Conservation (phyloP, 2,797 vertebrate species). For the Carduelis carduelis region DNA sequence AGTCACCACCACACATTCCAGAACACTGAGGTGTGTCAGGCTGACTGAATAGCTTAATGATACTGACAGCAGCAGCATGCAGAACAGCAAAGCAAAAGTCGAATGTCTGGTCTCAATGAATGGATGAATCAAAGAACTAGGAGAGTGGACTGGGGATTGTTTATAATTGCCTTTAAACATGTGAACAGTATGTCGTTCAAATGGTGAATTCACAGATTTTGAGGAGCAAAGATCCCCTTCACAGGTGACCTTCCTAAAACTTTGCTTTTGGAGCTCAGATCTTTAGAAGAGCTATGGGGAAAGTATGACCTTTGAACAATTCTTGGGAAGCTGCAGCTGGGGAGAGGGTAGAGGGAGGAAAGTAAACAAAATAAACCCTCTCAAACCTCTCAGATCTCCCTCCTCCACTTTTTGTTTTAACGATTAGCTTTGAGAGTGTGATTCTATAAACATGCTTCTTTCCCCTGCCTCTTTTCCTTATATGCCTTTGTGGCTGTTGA, state of each 20-base stretch:
- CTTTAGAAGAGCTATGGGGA: not conserved
- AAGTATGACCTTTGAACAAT: not conserved
- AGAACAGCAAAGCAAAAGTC: not conserved
- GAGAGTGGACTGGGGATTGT: not conserved
- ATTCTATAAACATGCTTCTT: not conserved
- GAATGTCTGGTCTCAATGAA: not conserved
- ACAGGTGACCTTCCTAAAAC: not conserved
- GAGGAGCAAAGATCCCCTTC: not conserved
- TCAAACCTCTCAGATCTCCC: not conserved
- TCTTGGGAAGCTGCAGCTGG: not conserved
- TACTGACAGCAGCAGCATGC: not conserved
- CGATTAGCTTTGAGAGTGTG: constrained; percentile 4
- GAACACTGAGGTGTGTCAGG: not conserved
- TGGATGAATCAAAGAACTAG: not conserved
- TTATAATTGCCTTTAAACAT: not conserved
- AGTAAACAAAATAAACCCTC: not conserved
- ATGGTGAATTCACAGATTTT: not conserved
- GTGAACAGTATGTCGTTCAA: not conserved
- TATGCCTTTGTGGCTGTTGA: not conserved
- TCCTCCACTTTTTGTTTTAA: not conserved
- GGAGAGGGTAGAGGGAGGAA: not conserved
- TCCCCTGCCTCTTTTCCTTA: not conserved
- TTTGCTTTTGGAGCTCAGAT: not conserved
- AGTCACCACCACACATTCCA: not conserved
- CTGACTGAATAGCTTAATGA: not conserved